These are phyloP conservation scores for Dendrolimus pini DNA, from an alignment of 2,888 invertebrate species.

Conservation along the genomic window DNA sequence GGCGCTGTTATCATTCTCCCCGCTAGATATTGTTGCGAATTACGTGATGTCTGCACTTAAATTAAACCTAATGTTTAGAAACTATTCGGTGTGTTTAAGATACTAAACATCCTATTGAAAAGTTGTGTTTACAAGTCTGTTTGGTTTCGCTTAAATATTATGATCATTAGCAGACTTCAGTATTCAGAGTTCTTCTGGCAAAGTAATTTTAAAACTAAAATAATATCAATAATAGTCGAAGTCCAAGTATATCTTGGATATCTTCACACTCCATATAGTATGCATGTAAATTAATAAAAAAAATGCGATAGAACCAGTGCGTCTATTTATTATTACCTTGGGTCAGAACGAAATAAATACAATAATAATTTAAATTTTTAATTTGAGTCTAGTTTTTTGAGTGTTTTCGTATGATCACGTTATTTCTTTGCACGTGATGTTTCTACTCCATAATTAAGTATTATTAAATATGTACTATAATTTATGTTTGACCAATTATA, in stretches of 20 bases:
- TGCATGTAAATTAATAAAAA: too few relatives aligned
- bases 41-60: conserved; percentile 18
- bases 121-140: not conserved
- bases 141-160: too few relatives aligned
- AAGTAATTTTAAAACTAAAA: too few relatives aligned
- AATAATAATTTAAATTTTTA: not conserved
- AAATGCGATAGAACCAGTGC: not conserved
- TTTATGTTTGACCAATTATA: not conserved
- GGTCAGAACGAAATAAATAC: not conserved
- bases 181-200: too few relatives aligned
- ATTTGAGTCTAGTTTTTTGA: not conserved
- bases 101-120: not conserved
- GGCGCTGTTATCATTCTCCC: conserved; percentile 60
- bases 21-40: conserved; percentile 47
- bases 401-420: not conserved
- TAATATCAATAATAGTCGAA: too few relatives aligned
- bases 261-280: too few relatives aligned
- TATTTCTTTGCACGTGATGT: not conserved
- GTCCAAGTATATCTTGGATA: too few relatives aligned
- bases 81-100: conserved; percentile 4
- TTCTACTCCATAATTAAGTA: not conserved
- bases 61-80: conserved; percentile 5
- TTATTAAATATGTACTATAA: not conserved
- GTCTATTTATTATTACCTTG: not conserved
- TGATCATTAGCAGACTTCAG: too few relatives aligned